Evolutionary conservation across 2,113 vertebrate species (phyloP), one percentile per base, ranked within the genome.

Genomic region (Benitochromis conjunctus): DNA sequence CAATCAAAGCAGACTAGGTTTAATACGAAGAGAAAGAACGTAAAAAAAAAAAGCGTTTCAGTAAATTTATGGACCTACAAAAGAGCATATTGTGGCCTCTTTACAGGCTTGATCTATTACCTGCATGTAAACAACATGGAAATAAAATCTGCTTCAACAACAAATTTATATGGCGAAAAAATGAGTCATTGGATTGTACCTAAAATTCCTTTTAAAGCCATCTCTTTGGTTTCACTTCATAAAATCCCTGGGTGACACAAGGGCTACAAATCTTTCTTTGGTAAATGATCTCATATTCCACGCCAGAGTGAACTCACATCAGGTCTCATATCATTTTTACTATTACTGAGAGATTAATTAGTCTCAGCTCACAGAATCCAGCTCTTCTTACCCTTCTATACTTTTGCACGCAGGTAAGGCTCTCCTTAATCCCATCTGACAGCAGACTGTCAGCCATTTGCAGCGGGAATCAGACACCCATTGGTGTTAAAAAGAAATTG

Each of bases 381-480:
- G 5, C 84, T 83, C 86, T 56, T 86, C 82, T 51, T 71, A 78
- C 69, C 64, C 60, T 48, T 56, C 60, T 51, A 12, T 66, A 55
- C 31, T 24, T 82, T 82, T 82, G 79, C 55, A 78, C n/a, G 1
- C 83, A 93, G 89, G 84, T 92, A 88, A 64, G n/a, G 24, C 77
- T 86, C 34, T 48, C 64, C 66, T 78, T 92, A 89, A 94, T 92
- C 88, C 82, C 26, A 80, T 79, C 66, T 89, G 90, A 93, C 92
- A 95, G 89, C 83, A 79, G 84, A 85, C 84, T 93, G 88, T 89
- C 93, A 89, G 86, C 84, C 83, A 90, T 93, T 92, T 93, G 82
- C 81, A 86, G 85, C 5, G 13, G 81, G 64, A 91, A 80, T 88
- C 82, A 89, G 55, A 77, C 85, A 89, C 83, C 56, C 64, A 77